Evolutionary conservation across 2,113 vertebrate genomes (phyloP).

Genomic region (Antennarius striatus): DNA sequence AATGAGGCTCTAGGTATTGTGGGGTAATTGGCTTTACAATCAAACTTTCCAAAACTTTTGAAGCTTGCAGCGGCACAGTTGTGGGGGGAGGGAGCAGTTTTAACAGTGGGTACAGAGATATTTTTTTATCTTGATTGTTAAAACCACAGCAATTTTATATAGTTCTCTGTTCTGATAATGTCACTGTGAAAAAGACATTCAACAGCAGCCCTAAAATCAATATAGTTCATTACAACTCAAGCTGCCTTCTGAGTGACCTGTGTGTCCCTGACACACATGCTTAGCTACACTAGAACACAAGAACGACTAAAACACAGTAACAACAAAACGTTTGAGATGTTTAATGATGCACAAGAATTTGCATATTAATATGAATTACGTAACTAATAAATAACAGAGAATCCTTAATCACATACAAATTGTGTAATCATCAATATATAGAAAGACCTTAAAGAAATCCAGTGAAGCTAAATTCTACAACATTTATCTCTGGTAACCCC

Average conservation of each 20-base stretch:
- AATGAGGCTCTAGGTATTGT: conserved; percentile 69
- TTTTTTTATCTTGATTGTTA: conserved; percentile 82
- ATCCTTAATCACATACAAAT: conserved; percentile 19
- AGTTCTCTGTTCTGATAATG: conserved; percentile 80
- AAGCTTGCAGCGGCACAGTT: conserved; percentile 46
- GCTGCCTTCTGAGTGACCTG: conserved; percentile 74
- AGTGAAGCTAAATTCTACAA: conserved; percentile 66
- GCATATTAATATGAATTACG: conserved; percentile 23
- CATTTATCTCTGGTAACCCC: conserved; percentile 69
- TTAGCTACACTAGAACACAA: conserved; percentile 16
- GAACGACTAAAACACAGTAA: conserved; percentile 10
- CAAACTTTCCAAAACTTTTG: conserved; percentile 79
- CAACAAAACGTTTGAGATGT: conserved; percentile 8
- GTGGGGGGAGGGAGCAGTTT: conserved; percentile 43
- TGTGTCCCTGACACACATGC: conserved; percentile 43
- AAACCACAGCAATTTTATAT: conserved; percentile 82
- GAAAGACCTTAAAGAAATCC: conserved; percentile 51
- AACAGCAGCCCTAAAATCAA: conserved; percentile 82
- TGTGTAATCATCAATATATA: conserved; percentile 27
- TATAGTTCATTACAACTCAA: conserved; percentile 83
- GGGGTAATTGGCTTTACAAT: conserved; percentile 78
- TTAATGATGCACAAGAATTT: conserved; percentile 13
- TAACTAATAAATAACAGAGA: conserved; percentile 16
- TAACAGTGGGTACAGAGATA: conserved; percentile 71
- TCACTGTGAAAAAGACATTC: conserved; percentile 74